Evolutionary conservation across 2,113 vertebrate species (phyloP).

Genomic region (Solenodon paradoxus): DNA sequence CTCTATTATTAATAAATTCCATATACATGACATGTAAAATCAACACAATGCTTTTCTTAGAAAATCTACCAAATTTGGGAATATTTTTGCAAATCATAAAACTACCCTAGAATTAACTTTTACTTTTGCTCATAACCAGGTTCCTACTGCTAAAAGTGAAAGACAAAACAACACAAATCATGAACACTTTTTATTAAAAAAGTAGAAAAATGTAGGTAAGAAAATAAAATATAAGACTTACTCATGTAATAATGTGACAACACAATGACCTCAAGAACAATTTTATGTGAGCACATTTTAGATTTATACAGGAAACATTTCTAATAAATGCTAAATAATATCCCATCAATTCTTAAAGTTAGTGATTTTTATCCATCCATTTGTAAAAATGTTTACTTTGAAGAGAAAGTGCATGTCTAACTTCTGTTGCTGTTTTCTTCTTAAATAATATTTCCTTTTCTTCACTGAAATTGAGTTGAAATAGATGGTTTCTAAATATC

Average conservation of each 20-base stretch:
- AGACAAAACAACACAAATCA: neutral
- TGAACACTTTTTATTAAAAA: neutral
- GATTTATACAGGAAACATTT: neutral
- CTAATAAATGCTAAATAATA: neutral
- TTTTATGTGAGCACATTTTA: neutral
- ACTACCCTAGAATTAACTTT: neutral
- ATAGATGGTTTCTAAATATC: neutral
- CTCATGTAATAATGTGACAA: neutral
- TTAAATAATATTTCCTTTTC: neutral
- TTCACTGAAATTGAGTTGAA: neutral
- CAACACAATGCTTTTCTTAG: neutral
- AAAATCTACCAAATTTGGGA: neutral
- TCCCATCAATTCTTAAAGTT: neutral
- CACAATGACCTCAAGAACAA: neutral
- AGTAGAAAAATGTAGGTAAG: neutral
- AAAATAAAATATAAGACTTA: neutral
- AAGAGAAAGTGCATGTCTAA: rapidly evolving
- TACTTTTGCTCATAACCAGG: neutral
- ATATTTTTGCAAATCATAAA: neutral
- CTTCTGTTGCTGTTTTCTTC: neutral
- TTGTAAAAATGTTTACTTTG: neutral
- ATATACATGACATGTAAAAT: neutral
- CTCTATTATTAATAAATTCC: neutral
- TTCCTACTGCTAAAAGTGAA: neutral
- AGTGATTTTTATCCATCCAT: neutral